These are phyloP conservation scores for Capreolus pygargus DNA, from an alignment of 2,113 vertebrate species.

Conservation along the genomic window DNA sequence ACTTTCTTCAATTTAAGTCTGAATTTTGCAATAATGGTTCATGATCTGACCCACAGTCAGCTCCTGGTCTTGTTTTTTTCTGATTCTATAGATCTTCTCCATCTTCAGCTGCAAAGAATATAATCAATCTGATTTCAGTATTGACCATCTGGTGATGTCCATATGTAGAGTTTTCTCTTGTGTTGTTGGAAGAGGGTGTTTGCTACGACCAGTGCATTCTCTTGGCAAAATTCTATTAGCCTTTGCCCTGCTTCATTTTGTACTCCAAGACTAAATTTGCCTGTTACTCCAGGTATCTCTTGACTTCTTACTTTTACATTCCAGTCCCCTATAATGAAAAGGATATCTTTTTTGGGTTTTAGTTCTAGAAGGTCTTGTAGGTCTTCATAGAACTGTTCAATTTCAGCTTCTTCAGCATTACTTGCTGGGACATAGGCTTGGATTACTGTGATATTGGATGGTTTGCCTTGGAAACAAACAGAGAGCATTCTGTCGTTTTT, in stretches of 20 bases:
- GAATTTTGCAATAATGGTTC: neutral
- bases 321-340: neutral
- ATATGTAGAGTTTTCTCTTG: neutral
- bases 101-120: neutral
- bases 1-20: neutral
- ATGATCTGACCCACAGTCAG: neutral
- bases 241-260: neutral
- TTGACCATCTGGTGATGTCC: neutral
- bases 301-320: neutral
- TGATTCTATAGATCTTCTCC: neutral
- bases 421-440: neutral
- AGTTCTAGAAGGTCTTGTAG: neutral
- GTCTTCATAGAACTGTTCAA: neutral
- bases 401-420: neutral
- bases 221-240: neutral
- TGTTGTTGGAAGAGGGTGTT: neutral
- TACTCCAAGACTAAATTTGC: neutral
- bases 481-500: neutral
- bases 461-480: neutral
- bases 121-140: neutral
- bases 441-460: neutral
- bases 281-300: neutral
- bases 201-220: neutral
- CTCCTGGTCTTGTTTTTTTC: neutral
- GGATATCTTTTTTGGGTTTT: neutral